A percentile compares a stretch with the other conserved stretches of the same genome.
These are phyloP conservation scores for Eutrigla gurnardus DNA, from an alignment of 2,797 vertebrate species.

Conservation along the genomic window DNA sequence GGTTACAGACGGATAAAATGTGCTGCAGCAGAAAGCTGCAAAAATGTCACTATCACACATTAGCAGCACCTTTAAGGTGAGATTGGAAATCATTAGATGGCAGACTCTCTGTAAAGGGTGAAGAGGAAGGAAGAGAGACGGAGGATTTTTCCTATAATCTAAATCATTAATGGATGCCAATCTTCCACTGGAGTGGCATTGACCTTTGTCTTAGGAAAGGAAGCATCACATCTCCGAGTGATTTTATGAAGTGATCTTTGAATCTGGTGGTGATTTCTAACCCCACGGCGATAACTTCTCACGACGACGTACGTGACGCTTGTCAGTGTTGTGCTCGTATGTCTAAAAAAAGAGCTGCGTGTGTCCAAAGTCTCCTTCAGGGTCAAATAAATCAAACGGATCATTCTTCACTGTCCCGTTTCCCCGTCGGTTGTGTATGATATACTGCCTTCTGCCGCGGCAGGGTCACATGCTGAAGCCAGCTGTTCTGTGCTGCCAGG, in stretches of 20 bases:
- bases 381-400: conserved; percentile 40
- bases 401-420: conserved; percentile 6
- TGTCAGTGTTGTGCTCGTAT: conserved; percentile 12
- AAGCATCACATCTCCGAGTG: conserved; percentile 24
- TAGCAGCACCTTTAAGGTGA: neutral
- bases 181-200: conserved; percentile 22
- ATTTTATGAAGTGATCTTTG: conserved; percentile 63
- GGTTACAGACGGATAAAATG: conserved; percentile 31
- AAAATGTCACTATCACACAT: conserved; percentile 10
- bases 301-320: conserved; percentile 18
- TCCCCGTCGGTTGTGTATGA: conserved; percentile 44
- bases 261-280: conserved; percentile 36
- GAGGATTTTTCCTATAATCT: conserved; percentile 22
- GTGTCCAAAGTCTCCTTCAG: conserved; percentile 48
- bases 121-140: conserved; percentile 15
- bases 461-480: conserved; percentile 69
- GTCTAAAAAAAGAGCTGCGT: conserved; percentile 4
- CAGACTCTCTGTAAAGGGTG: conserved; percentile 1
- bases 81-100: conserved; percentile 40
- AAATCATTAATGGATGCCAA: conserved; percentile 14
- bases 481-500: conserved; percentile 53
- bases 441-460: conserved; percentile 43
- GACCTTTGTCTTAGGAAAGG: conserved; percentile 55
- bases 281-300: conserved; percentile 33
- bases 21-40: conserved; percentile 7